Evolutionary conservation across 2,113 vertebrate genomes (phyloP).

Genomic region (Callithrix jacchus): DNA sequence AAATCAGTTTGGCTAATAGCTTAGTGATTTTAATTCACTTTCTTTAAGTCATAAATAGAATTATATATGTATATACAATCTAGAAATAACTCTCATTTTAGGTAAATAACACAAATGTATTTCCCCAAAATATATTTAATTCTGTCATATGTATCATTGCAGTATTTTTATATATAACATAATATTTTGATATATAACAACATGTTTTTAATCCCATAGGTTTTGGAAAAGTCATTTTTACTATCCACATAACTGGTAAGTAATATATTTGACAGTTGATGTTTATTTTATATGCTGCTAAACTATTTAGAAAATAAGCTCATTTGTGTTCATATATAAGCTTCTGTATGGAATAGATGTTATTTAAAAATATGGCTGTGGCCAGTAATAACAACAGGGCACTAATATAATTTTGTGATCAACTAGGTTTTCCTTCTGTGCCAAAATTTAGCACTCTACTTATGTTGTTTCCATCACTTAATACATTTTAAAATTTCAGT

Average conservation of each 20-base stretch:
- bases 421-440: not conserved
- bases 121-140: not conserved
- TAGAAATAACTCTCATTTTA: not conserved
- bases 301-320: not conserved
- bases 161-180: not conserved
- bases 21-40: not conserved
- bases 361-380: not conserved
- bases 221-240: not conserved
- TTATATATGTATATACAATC: not conserved
- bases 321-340: not conserved
- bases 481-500: not conserved
- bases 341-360: not conserved
- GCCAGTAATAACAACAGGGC: not conserved
- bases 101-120: not conserved
- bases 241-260: not conserved
- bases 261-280: not conserved
- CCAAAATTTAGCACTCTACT: not conserved
- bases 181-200: not conserved
- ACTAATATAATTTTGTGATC: slow-evolving; percentile 5
- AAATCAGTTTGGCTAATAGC: not conserved
- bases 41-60: not conserved
- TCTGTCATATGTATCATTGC: not conserved
- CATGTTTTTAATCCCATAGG: not conserved
- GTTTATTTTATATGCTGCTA: not conserved
- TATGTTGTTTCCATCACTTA: not conserved